These are phyloP conservation scores for Dryomyza anilis DNA, from an alignment of 2,888 invertebrate genomes.

Conservation along the genomic window DNA sequence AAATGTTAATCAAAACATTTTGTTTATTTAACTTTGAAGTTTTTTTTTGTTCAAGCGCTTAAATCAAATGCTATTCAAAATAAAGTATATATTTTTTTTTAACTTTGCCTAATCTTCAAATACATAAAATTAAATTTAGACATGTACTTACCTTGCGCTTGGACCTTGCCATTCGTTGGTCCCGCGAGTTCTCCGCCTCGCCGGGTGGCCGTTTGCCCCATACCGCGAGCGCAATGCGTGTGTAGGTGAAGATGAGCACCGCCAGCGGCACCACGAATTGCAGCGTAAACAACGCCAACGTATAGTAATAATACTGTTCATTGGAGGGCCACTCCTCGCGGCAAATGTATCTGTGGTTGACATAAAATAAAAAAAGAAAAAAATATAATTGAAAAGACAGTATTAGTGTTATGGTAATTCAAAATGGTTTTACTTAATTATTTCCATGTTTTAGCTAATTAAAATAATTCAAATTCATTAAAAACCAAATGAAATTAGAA, in stretches of 20 bases:
- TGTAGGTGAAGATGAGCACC: conserved; percentile 84
- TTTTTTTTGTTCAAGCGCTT: not conserved
- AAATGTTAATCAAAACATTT: too few relatives aligned
- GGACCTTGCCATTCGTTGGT: conserved; percentile 81
- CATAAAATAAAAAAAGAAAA: not conserved
- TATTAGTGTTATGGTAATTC: too few relatives aligned
- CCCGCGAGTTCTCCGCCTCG: conserved; percentile 82
- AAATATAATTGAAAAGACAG: not conserved
- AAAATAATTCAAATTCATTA: too few relatives aligned
- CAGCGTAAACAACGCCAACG: conserved; percentile 75
- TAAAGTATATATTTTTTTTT: not conserved
- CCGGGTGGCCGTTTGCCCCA: conserved; percentile 89
- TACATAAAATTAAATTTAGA: too few relatives aligned
- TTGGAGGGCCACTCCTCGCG: conserved; percentile 72
- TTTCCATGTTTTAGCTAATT: too few relatives aligned
- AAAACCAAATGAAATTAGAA: too few relatives aligned
- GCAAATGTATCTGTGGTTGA: conserved; percentile 69
- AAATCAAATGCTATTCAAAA: not conserved
- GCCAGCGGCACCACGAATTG: conserved; percentile 84
- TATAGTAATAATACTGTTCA: conserved; percentile 74
- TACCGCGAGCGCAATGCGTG: conserved; percentile 82
- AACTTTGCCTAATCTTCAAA: not conserved
- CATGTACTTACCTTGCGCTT: conserved; percentile 81
- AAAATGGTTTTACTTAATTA: too few relatives aligned
- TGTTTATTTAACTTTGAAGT: too few relatives aligned